Evolutionary conservation across 2,888 invertebrate genomes (phyloP).

Genomic region (Colletes collaris): DNA sequence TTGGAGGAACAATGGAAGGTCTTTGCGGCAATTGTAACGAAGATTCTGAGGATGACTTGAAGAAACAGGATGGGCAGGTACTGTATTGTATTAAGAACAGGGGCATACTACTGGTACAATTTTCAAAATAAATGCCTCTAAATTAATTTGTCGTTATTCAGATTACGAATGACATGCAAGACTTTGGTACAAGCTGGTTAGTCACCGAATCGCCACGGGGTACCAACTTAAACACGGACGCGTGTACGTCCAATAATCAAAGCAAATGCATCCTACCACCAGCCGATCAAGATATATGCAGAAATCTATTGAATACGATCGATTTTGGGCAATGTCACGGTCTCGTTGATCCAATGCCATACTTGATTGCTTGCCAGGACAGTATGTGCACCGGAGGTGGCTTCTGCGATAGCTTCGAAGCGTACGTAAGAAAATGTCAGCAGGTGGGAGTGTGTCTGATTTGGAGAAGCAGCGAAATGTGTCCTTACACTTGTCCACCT

Average conservation of each 20-base stretch:
- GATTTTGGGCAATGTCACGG: slow-evolving; percentile 89
- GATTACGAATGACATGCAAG: slow-evolving; percentile 84
- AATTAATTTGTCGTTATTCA: slow-evolving; percentile 51
- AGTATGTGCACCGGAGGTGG: slow-evolving; percentile 86
- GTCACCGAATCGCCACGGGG: slow-evolving; percentile 64
- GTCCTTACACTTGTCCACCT: slow-evolving; percentile 87
- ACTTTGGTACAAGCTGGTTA: slow-evolving; percentile 86
- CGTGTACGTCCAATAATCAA: slow-evolving; percentile 78
- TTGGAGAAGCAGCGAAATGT: slow-evolving; percentile 87
- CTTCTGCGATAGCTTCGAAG: slow-evolving; percentile 87
- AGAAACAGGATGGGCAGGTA: slow-evolving; percentile 84
- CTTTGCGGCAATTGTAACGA: slow-evolving; percentile 91
- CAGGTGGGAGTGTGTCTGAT: slow-evolving; percentile 89
- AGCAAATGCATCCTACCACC: slow-evolving; percentile 84
- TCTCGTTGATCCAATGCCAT: slow-evolving; percentile 88
- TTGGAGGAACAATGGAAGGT: slow-evolving; percentile 89
- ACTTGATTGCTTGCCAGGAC: slow-evolving; percentile 88
- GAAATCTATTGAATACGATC: slow-evolving; percentile 85
- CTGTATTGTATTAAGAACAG: not conserved
- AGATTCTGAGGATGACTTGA: slow-evolving; percentile 85
- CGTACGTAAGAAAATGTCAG: slow-evolving; percentile 90
- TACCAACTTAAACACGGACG: slow-evolving; percentile 72
- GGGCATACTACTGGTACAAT: not conserved
- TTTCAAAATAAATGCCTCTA: not conserved
- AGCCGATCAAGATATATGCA: slow-evolving; percentile 87